Percentiles rank a stretch among this genome's conserved stretches.
Evolutionary conservation across 2,797 vertebrate genomes (phyloP).

Genomic region (Thaleichthys pacificus): DNA sequence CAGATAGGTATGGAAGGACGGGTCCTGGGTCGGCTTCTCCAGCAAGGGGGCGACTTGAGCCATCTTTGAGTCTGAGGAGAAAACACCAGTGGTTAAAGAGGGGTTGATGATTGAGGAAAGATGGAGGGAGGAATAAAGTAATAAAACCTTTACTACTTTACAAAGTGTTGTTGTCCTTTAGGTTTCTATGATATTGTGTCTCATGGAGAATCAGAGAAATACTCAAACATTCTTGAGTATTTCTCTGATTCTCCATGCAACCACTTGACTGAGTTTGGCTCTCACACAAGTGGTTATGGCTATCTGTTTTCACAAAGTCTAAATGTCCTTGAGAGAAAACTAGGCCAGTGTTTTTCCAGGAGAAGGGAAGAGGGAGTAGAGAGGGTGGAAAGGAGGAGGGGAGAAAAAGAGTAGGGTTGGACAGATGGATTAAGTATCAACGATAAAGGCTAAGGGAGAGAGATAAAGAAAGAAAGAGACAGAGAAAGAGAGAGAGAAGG

Average conservation of each 20-base stretch:
- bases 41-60: too few relatives aligned
- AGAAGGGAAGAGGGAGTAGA: background rate
- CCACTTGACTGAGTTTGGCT: background rate
- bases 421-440: background rate
- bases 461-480: background rate
- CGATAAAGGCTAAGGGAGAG: slow-evolving; percentile 4
- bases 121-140: too few relatives aligned
- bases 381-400: background rate
- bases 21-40: too few relatives aligned
- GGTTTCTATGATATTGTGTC: too few relatives aligned
- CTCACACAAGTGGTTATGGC: background rate
- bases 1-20: too few relatives aligned
- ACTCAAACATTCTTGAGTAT: background rate
- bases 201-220: too few relatives aligned
- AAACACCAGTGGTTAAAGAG: too few relatives aligned
- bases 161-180: too few relatives aligned
- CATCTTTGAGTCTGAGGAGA: too few relatives aligned
- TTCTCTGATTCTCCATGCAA: slow-evolving; percentile 3
- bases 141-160: too few relatives aligned
- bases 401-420: background rate
- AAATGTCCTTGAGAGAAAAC: slow-evolving; percentile 14
- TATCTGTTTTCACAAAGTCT: background rate
- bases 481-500: background rate
- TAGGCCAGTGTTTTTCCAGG: background rate
- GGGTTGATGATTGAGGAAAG: too few relatives aligned